Base-by-base conservation (phyloP, 2,113 vertebrate species). In the Psephotus haematonotus region DNA sequence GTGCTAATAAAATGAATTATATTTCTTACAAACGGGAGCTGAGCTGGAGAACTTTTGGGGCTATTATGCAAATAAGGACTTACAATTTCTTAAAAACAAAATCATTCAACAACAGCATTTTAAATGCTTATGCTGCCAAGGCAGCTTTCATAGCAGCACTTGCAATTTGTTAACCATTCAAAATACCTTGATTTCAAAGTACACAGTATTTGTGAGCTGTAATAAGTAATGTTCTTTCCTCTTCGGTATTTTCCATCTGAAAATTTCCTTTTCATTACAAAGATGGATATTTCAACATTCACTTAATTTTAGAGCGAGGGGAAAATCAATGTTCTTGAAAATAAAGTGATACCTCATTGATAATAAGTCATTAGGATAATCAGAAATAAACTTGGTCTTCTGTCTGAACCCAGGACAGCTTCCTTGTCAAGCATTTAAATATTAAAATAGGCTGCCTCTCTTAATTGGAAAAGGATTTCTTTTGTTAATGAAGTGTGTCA, bases 31-130 rank as follows among this genome's bases (percentile, higher is more conserved):
- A 88, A 76, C 24, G 35, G n/a, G 49, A 91, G 64, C 49, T 5
- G 6, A 93, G 72, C 39, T 74, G 69, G 93, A 88, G 68, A 97
- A 87, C 80, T 86, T 79, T 33, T 67, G 80, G 81, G 71, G 79
- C 70, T 72, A 59, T 71, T 79, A 89, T 50, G 69, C 79, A 96
- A 93, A 92, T 57, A 52, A 80, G n/a, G 80, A 71, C 13, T 50
- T 71, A 20, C 1, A 53, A 27, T 49, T 76, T 60, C 92, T 96
- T 89, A 82, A 93, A 93, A 94, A 33, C 29, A 55, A 71, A 46
- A 29, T 31, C 19, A 44, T 75, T 57, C 69, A 79, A 86, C 13
- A 11, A 62, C 27, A 75, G 9, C 27, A 27, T 88, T 94, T 86
- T 83, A 81, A 71, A 88, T 52, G 76, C 53, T 95, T 92, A n/a